A percentile compares a stretch with the other conserved stretches of the same genome.
phyloP scores from a whole-genome alignment of 2,797 vertebrate genomes.

The Chloroceryle amazona region DNA sequence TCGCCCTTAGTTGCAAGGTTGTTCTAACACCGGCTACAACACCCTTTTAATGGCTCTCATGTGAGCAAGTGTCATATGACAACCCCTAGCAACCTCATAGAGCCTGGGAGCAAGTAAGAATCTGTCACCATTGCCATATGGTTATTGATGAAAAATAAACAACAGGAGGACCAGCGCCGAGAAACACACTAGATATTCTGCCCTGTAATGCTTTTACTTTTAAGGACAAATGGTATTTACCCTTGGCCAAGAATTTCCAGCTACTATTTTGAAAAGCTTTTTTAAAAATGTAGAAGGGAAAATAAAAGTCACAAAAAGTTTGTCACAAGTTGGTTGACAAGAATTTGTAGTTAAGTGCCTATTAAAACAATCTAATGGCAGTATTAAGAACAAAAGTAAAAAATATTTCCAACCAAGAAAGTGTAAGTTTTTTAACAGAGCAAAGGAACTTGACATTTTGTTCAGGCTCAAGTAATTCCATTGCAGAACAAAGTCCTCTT shows the following conservation, averaged over 20 bases:
- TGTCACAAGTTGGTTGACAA: neutral
- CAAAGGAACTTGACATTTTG: neutral
- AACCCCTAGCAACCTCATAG: constrained; percentile 77
- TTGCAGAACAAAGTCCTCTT: neutral
- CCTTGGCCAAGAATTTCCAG: neutral
- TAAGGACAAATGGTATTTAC: neutral
- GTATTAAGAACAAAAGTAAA: neutral
- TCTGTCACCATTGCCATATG: constrained; percentile 59
- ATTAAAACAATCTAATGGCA: neutral
- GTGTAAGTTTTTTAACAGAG: neutral
- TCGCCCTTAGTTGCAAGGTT: constrained; percentile 79
- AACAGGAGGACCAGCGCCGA: neutral
- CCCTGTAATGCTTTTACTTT: neutral
- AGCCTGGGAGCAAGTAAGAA: constrained; percentile 59
- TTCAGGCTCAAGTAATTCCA: neutral
- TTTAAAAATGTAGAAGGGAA: neutral
- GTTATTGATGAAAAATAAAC: constrained; percentile 4
- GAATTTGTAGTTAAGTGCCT: neutral
- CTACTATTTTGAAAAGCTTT: neutral
- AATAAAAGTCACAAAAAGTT: neutral
- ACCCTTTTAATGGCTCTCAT: constrained; percentile 82
- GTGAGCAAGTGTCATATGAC: constrained; percentile 86
- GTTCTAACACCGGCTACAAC: constrained; percentile 81
- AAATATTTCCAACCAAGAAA: neutral
- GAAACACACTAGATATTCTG: neutral